Evolutionary conservation across 2,888 invertebrate genomes (phyloP).

Genomic region (Pasiphila rectangulata): DNA sequence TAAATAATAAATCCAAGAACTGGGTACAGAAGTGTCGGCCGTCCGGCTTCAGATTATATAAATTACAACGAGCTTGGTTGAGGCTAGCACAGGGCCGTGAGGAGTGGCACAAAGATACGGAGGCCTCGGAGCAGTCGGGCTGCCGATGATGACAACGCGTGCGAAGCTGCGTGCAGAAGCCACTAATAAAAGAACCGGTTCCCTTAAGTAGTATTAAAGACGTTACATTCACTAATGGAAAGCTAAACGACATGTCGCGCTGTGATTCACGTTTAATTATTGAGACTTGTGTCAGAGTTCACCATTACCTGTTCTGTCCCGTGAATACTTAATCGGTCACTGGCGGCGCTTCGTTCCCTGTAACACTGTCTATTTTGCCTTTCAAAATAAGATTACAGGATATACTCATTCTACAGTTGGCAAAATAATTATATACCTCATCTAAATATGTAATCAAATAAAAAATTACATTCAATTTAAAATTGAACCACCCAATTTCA

Average conservation of each 20-base stretch:
- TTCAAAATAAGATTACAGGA: constrained; percentile 1
- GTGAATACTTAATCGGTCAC: constrained; percentile 17
- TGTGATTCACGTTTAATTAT: constrained; percentile 39
- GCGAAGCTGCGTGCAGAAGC: neutral
- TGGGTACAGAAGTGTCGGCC: too few species aligned
- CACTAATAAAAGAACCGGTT: neutral
- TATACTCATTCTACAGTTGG: too few species aligned
- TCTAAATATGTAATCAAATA: neutral
- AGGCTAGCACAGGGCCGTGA: too few species aligned
- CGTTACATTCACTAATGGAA: constrained; percentile 28
- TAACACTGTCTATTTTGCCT: constrained; percentile 6
- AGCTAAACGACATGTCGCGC: constrained; percentile 34
- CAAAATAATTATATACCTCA: too few species aligned
- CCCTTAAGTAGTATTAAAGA: neutral
- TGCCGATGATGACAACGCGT: too few species aligned
- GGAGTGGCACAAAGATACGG: too few species aligned
- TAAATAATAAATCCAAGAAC: too few species aligned
- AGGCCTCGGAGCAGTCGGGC: too few species aligned
- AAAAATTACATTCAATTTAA: too few species aligned
- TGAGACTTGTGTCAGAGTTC: constrained; percentile 39
- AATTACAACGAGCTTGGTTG: too few species aligned
- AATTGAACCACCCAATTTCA: too few species aligned
- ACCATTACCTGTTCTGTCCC: constrained; percentile 14
- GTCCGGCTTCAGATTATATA: too few species aligned
- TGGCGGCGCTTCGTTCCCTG: neutral